Percentiles rank a stretch among this genome's conserved stretches.
phyloP scores from a whole-genome alignment of 2,888 invertebrate species.

The Acronicta psi region DNA sequence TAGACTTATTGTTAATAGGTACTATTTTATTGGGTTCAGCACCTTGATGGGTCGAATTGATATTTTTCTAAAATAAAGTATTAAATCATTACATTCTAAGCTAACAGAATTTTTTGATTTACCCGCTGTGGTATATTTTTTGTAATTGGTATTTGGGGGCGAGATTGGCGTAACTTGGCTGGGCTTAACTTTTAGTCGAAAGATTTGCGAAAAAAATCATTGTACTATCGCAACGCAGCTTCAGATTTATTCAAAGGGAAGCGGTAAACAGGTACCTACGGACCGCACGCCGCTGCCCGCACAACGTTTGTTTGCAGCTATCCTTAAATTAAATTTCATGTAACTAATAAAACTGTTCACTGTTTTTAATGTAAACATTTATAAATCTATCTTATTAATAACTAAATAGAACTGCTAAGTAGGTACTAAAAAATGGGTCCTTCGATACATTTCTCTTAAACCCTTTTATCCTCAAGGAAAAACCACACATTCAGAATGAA shows the following conservation, averaged over 20 bases:
- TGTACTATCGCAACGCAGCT: conserved; percentile 21
- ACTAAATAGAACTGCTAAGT: no score
- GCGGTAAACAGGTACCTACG: conserved; percentile 11
- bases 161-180: no score
- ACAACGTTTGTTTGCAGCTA: background rate
- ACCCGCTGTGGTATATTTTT: no score
- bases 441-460: background rate
- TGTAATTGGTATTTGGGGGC: no score
- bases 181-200: no score
- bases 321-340: conserved; percentile 9
- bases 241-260: conserved; percentile 32
- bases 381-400: no score
- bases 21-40: background rate
- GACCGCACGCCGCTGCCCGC: background rate
- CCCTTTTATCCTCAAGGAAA: background rate
- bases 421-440: no score
- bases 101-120: no score
- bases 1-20: background rate
- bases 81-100: background rate
- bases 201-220: conserved; percentile 25
- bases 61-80: conserved; percentile 5
- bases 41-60: background rate
- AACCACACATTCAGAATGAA: background rate
- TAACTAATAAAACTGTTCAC: background rate
- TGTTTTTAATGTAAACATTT: no score